Evolutionary conservation across 2,797 vertebrate genomes (phyloP), one percentile per base, ranked within the genome.

Genomic region (Craterocephalus amniculus): DNA sequence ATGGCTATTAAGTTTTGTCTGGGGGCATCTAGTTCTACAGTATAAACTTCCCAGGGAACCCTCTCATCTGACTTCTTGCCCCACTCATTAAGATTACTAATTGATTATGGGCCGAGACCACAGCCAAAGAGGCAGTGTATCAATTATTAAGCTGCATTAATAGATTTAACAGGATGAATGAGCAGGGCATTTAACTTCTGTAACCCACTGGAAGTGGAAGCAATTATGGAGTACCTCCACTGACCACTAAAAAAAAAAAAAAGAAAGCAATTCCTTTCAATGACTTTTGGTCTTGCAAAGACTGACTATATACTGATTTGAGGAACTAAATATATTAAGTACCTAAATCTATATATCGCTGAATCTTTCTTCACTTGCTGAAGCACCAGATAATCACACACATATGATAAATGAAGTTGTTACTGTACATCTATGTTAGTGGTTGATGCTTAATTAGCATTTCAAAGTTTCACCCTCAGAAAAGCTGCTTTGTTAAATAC

Each of bases 101-200:
- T 90, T 93, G 89, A 93, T 92, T 79, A 82, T 63, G 66, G 72
- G 86, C 81, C 83, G 68, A 78, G 85, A 79, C 75, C 55, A 31
- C n/a, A 57, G 89, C 76, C 89, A 75, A 80, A 80, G 87, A 84
- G 77, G 70, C 74, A 72, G 72, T 54, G 73, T 90, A 93, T 94
- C 81, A 93, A 94, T 94, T 91, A 94, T 94, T 91, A 90, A 93
- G 74, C 73, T 52, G 70, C 85, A 87, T 93, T 93, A 94, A 94
- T 93, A 91, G 90, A 93, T 92, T 92, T 89, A 89, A 80, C 67
- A 61, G 85, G 80, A 87, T 88, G 85, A 89, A 87, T 87, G 83
- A 88, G 87, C 75, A 43, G 76, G 73, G 70, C 82, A 83, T 92
- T 93, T 89, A 91, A 92, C 88, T 90, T 81, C 73, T 79, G 76